phyloP scores from a whole-genome alignment of 2,797 vertebrate species.

The Moxostoma hubbsi region DNA sequence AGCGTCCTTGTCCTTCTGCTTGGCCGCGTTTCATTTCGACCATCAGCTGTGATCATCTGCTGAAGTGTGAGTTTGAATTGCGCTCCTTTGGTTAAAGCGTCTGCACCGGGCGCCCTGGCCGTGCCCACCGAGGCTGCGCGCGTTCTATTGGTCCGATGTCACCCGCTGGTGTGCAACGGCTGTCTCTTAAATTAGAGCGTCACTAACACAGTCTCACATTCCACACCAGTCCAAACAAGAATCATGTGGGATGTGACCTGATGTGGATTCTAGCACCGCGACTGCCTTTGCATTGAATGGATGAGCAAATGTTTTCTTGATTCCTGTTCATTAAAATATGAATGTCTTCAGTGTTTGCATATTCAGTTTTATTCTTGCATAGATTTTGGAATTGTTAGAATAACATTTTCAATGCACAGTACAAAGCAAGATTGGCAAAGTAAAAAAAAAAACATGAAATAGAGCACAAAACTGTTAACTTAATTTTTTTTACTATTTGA shows the following conservation, averaged over 20 bases:
- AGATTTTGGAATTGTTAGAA: too few relatives aligned
- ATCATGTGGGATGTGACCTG: conserved; percentile 11
- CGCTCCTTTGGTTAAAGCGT: conserved; percentile 88
- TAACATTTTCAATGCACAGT: too few relatives aligned
- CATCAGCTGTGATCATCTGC: conserved; percentile 28
- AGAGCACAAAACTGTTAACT: background rate
- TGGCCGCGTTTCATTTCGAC: conserved; percentile 16
- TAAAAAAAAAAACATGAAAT: too few relatives aligned
- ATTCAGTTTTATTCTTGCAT: too few relatives aligned
- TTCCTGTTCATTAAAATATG: background rate
- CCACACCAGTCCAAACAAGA: conserved; percentile 38
- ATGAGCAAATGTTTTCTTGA: background rate
- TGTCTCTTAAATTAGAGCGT: conserved; percentile 42
- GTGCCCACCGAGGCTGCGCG: conserved; percentile 56
- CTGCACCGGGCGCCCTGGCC: conserved; percentile 49
- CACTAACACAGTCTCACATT: conserved; percentile 27
- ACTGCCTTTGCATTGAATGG: background rate
- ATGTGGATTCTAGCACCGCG: background rate
- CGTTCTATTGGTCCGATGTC: conserved; percentile 68
- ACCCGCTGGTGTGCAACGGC: conserved; percentile 51
- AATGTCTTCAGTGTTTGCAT: background rate
- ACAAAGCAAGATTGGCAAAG: background rate
- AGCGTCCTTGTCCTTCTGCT: conserved; percentile 16
- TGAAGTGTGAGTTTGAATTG: conserved; percentile 82
- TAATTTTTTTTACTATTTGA: too few relatives aligned